Evolutionary conservation across 2,888 invertebrate genomes (phyloP).

Genomic region (Acleris cristana): DNA sequence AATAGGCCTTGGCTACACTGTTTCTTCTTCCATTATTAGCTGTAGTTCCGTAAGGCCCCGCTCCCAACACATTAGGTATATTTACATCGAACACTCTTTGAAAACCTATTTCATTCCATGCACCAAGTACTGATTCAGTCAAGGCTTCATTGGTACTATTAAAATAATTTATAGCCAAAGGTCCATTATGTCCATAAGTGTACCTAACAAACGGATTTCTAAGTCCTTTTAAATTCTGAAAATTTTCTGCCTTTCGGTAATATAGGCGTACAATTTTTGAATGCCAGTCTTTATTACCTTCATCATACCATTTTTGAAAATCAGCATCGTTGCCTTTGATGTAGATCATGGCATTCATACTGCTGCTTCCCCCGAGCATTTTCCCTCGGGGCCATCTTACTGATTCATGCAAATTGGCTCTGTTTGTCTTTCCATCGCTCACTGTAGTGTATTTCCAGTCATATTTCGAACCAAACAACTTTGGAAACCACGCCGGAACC

Average conservation of each 20-base stretch:
- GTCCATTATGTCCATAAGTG: slow-evolving; percentile 71
- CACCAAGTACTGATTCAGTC: slow-evolving; percentile 54
- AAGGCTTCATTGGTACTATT: slow-evolving; percentile 65
- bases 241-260: slow-evolving; percentile 78
- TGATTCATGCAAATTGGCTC: slow-evolving; percentile 79
- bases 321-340: slow-evolving; percentile 77
- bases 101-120: slow-evolving; percentile 75
- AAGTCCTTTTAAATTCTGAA: slow-evolving; percentile 52
- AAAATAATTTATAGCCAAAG: slow-evolving; percentile 70
- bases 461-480: slow-evolving; percentile 65
- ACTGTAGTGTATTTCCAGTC: slow-evolving; percentile 94
- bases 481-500: slow-evolving; percentile 38
- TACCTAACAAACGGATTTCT: slow-evolving; percentile 46
- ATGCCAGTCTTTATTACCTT: slow-evolving; percentile 82
- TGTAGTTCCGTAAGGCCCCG: slow-evolving; percentile 72
- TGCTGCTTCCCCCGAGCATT: slow-evolving; percentile 83
- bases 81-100: slow-evolving; percentile 66
- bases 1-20: slow-evolving; percentile 77
- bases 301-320: slow-evolving; percentile 78
- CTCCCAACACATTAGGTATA: slow-evolving; percentile 70
- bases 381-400: slow-evolving; percentile 85
- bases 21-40: slow-evolving; percentile 72
- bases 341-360: slow-evolving; percentile 83
- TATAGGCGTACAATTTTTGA: slow-evolving; percentile 67
- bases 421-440: slow-evolving; percentile 87